phyloP scores from a whole-genome alignment of 2,888 invertebrate genomes.

The Acanthopleura granulata region DNA sequence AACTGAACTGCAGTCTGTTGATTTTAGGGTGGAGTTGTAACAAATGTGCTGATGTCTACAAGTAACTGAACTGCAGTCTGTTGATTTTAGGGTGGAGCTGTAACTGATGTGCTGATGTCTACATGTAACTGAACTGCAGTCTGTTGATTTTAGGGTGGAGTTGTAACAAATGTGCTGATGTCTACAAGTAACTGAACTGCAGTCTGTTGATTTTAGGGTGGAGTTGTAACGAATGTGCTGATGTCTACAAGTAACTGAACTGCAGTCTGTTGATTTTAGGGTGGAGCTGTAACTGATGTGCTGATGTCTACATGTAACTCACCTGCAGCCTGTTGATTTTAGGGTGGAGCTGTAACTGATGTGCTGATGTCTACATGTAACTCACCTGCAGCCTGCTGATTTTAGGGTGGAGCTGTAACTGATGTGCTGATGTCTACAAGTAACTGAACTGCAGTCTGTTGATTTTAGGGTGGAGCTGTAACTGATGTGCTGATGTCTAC shows the following conservation, averaged over 20 bases:
- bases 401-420: constrained; percentile 90
- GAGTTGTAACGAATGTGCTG: no score
- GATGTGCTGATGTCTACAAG: constrained; percentile 79
- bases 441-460: constrained; percentile 76
- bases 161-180: no score
- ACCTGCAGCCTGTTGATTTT: no score
- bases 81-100: constrained; percentile 92
- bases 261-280: no score
- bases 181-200: no score
- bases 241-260: no score
- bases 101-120: constrained; percentile 83
- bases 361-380: not conserved
- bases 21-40: constrained; percentile 91
- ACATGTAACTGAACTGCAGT: no score
- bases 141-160: no score
- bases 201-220: no score
- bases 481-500: constrained; percentile 84
- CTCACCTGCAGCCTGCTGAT: constrained; percentile 78
- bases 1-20: constrained; percentile 76
- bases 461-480: constrained; percentile 90
- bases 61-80: constrained; percentile 73
- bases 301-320: no score
- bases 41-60: constrained; percentile 85
- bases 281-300: no score
- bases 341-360: no score